Percentiles rank a stretch among this genome's conserved stretches.
These are phyloP conservation scores for Rhopilema esculentum DNA, from an alignment of 30 jellyfish, hydroid and myxozoan species.

Conservation along the genomic window DNA sequence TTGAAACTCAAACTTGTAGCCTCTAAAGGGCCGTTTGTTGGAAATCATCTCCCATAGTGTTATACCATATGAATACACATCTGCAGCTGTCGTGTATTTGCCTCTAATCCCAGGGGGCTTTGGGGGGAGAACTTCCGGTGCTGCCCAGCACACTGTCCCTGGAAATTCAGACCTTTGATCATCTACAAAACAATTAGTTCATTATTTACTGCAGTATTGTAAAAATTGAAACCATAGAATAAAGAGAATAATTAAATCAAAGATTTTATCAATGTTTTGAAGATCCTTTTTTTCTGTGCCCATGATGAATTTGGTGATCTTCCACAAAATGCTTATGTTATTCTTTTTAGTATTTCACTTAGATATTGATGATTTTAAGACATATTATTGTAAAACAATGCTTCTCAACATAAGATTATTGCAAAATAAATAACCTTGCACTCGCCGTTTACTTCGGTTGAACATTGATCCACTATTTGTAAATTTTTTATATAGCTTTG, in stretches of 20 bases:
- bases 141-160: conserved; percentile 76
- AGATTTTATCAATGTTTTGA: too few species aligned
- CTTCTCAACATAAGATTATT: too few species aligned
- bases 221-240: too few species aligned
- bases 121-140: conserved; percentile 75
- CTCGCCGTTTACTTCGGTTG: conserved; percentile 2
- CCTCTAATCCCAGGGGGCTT: conserved; percentile 20
- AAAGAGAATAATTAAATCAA: background rate
- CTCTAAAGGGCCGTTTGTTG: conserved; percentile 61
- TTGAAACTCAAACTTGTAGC: conserved; percentile 56
- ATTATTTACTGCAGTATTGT: background rate
- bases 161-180: background rate
- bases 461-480: conserved; percentile 6
- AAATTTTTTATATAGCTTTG: conserved; percentile 44
- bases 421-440: background rate
- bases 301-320: too few species aligned
- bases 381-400: too few species aligned
- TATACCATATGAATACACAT: conserved; percentile 68
- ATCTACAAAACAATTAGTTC: background rate
- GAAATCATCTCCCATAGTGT: conserved; percentile 81
- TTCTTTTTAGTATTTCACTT: too few species aligned
- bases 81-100: conserved; percentile 59
- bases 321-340: too few species aligned
- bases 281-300: too few species aligned
- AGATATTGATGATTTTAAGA: too few species aligned